Conservation (phyloP, 2,888 invertebrate species). For the Strigamia transsilvanica region DNA sequence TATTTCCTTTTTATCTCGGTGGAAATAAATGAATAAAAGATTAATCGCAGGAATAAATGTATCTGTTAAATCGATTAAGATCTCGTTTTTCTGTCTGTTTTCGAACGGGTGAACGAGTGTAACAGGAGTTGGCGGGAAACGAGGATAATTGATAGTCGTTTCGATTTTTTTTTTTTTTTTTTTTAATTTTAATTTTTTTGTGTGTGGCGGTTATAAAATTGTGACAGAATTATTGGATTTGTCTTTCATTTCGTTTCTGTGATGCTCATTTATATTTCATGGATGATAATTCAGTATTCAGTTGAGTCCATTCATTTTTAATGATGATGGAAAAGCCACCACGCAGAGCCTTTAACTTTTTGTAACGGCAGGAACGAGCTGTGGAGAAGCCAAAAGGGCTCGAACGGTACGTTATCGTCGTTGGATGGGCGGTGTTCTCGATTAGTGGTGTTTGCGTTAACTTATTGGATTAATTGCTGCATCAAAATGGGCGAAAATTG, state of each 20-base stretch:
- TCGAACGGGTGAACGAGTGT: not conserved
- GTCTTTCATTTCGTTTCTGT: not conserved
- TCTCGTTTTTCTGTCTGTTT: not conserved
- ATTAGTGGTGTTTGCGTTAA: no score
- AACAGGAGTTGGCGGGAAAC: not conserved
- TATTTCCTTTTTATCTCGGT: no score
- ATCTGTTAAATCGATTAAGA: conserved; percentile 9
- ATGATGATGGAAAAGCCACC: not conserved
- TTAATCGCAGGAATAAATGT: no score
- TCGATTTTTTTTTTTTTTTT: not conserved
- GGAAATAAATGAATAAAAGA: no score
- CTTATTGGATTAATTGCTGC: not conserved
- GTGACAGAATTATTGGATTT: conserved; percentile 21
- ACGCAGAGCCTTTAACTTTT: not conserved
- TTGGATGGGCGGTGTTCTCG: not conserved
- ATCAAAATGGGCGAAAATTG: no score
- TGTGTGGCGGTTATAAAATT: not conserved
- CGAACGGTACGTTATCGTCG: no score
- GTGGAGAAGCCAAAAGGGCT: no score
- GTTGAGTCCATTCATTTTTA: conserved; percentile 16
- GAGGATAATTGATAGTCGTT: conserved; percentile 22
- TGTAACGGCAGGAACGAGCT: not conserved
- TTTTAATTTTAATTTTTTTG: no score
- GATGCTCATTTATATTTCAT: conserved; percentile 29
- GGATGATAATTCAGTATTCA: conserved; percentile 28